phyloP scores from a whole-genome alignment of 2,888 invertebrate species.

The Ceraclea dissimilis region DNA sequence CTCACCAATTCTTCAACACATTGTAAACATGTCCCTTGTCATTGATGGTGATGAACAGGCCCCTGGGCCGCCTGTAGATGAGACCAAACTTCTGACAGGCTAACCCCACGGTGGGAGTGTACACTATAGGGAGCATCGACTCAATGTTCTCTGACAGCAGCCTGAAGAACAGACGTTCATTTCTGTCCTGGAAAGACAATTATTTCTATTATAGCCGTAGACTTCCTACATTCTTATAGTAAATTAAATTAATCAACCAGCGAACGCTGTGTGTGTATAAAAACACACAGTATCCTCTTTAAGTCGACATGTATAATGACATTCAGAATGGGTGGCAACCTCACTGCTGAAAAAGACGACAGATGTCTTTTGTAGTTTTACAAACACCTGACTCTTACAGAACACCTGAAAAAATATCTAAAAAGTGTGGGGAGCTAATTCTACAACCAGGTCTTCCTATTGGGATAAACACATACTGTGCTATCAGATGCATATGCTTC shows the following conservation, averaged over 20 bases:
- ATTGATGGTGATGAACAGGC: conserved; percentile 92
- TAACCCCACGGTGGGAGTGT: conserved; percentile 95
- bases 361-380: too few species aligned
- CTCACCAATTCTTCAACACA: conserved; percentile 86
- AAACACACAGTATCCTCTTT: too few species aligned
- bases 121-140: conserved; percentile 93
- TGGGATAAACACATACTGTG: too few species aligned
- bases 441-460: too few species aligned
- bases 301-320: too few species aligned
- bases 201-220: too few species aligned
- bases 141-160: conserved; percentile 88
- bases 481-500: too few species aligned
- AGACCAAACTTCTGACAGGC: conserved; percentile 97
- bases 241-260: not conserved
- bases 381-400: too few species aligned
- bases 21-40: conserved; percentile 90
- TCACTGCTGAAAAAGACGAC: too few species aligned
- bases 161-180: conserved; percentile 93
- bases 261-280: not conserved
- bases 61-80: conserved; percentile 88
- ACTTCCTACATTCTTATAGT: not conserved
- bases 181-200: conserved; percentile 77
- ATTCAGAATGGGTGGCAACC: too few species aligned
- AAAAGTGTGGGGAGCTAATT: too few species aligned
- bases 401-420: too few species aligned